Percentiles rank a stretch among this genome's conserved stretches.
phyloP scores from a whole-genome alignment of 2,797 vertebrate genomes.

The Ctenopoma kingsleyae region DNA sequence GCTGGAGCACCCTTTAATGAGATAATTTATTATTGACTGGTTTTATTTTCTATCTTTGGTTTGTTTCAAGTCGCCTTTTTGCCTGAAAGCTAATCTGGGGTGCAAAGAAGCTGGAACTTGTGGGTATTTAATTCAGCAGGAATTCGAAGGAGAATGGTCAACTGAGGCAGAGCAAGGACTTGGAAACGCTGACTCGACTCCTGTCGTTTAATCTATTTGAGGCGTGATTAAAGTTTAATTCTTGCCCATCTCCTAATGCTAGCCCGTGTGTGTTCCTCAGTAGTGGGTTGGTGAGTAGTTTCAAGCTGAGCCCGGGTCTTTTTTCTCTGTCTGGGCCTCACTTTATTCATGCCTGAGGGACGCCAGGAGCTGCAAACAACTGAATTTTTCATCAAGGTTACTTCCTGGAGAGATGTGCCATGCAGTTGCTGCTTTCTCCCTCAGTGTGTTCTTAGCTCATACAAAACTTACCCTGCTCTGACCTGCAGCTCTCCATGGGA shows the following conservation, averaged over 20 bases:
- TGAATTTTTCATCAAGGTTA: slow-evolving; percentile 87
- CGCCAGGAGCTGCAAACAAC: slow-evolving; percentile 83
- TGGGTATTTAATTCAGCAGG: slow-evolving; percentile 60
- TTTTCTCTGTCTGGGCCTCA: slow-evolving; percentile 79
- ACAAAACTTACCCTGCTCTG: slow-evolving; percentile 80
- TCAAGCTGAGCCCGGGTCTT: slow-evolving; percentile 82
- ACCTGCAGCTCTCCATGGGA: slow-evolving; percentile 72
- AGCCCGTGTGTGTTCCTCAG: slow-evolving; percentile 56
- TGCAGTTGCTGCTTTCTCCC: slow-evolving; percentile 72
- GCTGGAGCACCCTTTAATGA: slow-evolving; percentile 25
- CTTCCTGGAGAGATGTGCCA: slow-evolving; percentile 84
- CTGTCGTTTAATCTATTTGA: slow-evolving; percentile 83
- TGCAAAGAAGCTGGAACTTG: slow-evolving; percentile 54
- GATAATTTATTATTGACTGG: slow-evolving; percentile 34
- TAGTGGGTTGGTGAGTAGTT: slow-evolving; percentile 74
- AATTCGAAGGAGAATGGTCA: slow-evolving; percentile 67
- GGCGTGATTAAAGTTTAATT: slow-evolving; percentile 86
- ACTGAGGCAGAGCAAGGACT: slow-evolving; percentile 57
- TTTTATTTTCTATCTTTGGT: slow-evolving; percentile 28
- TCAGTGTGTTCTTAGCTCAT: slow-evolving; percentile 72
- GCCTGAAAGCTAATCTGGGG: slow-evolving; percentile 43
- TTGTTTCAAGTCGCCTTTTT: slow-evolving; percentile 36
- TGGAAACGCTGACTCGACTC: slow-evolving; percentile 77
- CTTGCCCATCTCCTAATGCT: slow-evolving; percentile 79
- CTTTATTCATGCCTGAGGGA: slow-evolving; percentile 88